These are phyloP conservation scores for Ophion slaviceki DNA, from an alignment of 2,888 invertebrate species.

Conservation along the genomic window DNA sequence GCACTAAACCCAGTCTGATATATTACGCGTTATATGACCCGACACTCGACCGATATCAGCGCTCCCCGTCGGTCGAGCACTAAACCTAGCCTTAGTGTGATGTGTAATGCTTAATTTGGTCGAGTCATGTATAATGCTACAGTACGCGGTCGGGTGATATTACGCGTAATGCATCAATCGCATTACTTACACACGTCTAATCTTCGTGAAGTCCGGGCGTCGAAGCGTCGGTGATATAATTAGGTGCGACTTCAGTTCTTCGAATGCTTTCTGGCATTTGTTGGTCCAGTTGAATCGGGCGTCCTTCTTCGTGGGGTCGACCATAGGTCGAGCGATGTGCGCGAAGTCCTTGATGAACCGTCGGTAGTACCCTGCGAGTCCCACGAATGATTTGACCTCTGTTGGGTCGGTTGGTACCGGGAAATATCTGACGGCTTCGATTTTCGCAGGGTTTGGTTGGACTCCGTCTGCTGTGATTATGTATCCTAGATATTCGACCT, in stretches of 20 bases:
- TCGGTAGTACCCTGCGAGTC: slow-evolving; percentile 72
- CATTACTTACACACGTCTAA: too few species aligned
- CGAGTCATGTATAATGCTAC: too few species aligned
- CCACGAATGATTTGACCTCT: slow-evolving; percentile 72
- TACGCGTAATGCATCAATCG: too few species aligned
- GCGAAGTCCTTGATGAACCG: slow-evolving; percentile 73
- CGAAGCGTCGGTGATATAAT: too few species aligned
- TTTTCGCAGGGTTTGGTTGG: slow-evolving; percentile 65
- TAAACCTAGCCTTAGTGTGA: too few species aligned
- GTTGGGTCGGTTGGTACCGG: slow-evolving; percentile 68
- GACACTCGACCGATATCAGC: too few species aligned
- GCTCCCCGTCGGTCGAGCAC: too few species aligned
- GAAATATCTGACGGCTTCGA: slow-evolving; percentile 69
- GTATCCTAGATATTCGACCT: slow-evolving; percentile 69
- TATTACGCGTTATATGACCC: too few species aligned
- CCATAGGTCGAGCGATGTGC: slow-evolving; percentile 65
- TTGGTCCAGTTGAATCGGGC: slow-evolving; percentile 56
- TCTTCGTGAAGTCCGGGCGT: too few species aligned
- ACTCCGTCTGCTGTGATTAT: slow-evolving; percentile 66
- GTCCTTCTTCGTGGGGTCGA: slow-evolving; percentile 69
- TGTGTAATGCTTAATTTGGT: too few species aligned
- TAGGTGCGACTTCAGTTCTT: slow-evolving; percentile 25
- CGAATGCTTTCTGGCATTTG: slow-evolving; percentile 61
- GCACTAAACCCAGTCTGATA: too few species aligned
- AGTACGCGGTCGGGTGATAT: too few species aligned